Evolutionary conservation across 2,797 vertebrate genomes (phyloP).

Genomic region (Chrosomus eos): DNA sequence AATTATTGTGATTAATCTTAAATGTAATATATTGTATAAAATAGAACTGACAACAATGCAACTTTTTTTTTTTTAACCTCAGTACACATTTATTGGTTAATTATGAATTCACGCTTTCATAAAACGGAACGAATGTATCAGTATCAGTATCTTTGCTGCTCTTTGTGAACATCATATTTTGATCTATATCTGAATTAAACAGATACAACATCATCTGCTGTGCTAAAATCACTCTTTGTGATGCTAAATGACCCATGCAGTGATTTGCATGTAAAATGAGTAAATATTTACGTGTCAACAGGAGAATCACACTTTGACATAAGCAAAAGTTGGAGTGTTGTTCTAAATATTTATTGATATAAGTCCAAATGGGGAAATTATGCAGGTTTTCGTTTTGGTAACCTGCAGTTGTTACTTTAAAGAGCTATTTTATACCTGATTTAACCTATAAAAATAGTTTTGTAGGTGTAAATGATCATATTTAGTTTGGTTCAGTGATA

Average conservation of each 20-base stretch:
- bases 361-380: neutral
- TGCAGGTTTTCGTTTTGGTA: neutral
- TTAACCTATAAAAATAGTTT: neutral
- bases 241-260: neutral
- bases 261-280: neutral
- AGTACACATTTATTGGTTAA: neutral
- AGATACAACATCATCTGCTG: neutral
- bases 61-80: neutral
- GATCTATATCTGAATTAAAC: constrained; percentile 25
- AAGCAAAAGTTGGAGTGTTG: neutral
- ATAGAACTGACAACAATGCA: neutral
- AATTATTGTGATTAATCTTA: neutral
- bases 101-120: neutral
- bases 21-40: constrained; percentile 16
- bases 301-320: neutral
- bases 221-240: neutral
- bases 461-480: neutral
- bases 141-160: neutral
- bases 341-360: neutral
- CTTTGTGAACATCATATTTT: constrained; percentile 11
- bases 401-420: neutral
- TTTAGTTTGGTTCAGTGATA: neutral
- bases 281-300: neutral
- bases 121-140: constrained; percentile 8
- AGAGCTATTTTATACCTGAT: neutral